Evolutionary conservation across 2,113 vertebrate genomes (phyloP).

Genomic region (Thamnophis sirtalis): DNA sequence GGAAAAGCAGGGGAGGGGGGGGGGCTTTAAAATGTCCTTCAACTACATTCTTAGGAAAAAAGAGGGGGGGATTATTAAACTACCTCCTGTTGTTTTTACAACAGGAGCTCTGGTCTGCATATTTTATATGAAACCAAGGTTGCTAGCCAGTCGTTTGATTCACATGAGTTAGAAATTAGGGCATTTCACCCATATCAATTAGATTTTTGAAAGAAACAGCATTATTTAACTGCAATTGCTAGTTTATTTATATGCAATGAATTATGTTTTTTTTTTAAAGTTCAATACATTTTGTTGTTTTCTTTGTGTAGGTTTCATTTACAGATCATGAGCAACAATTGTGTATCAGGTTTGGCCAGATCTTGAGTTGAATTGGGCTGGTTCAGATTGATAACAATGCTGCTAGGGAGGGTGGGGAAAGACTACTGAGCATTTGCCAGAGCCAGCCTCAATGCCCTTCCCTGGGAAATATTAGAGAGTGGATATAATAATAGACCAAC

Average conservation of each 20-base stretch:
- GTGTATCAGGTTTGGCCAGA: neutral
- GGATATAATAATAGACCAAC: neutral
- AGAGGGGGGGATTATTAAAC: neutral
- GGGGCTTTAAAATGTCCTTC: neutral
- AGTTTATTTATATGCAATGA: neutral
- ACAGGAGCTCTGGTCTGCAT: neutral
- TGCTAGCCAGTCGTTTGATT: constrained; percentile 3
- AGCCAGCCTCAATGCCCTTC: neutral
- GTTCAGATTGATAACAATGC: neutral
- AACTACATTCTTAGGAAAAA: neutral
- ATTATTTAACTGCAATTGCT: neutral
- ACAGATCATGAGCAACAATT: neutral
- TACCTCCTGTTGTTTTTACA: constrained; percentile 6
- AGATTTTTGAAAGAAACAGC: constrained; percentile 2
- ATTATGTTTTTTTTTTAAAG: neutral
- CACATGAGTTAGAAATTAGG: constrained; percentile 5
- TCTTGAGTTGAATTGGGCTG: neutral
- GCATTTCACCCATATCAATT: constrained; percentile 10
- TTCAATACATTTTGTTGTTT: neutral
- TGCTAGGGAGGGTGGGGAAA: neutral
- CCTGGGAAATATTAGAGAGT: neutral
- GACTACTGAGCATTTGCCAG: neutral
- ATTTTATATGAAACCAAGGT: neutral
- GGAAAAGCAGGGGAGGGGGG: neutral
- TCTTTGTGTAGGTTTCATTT: neutral